Base-by-base conservation (phyloP, 2,113 vertebrate species). In the Xenopus borealis region DNA sequence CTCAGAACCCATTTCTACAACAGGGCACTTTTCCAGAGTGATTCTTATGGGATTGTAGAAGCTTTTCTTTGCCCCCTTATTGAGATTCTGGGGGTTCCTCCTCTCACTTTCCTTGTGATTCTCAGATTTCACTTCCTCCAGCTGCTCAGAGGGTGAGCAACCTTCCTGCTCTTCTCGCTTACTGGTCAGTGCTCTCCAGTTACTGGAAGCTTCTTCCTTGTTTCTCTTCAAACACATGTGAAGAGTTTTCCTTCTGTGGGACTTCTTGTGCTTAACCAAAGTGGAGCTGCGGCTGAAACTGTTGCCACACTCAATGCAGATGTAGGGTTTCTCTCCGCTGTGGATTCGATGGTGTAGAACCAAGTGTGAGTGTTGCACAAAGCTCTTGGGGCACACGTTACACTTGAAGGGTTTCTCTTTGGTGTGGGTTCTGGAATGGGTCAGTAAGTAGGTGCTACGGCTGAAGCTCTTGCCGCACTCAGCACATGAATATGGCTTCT, bases 401-500 rank as follows among this genome's bases (percentile, higher is more conserved):
- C 80, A 69, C 65, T 16, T 33, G 62, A 75, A 80, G 3, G 71
- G 52, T 45, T 84, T 85, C 72, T 84, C 84, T 70, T 79, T 79
- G 18, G 62, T 61, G 57, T 10, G 27, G 19, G 79, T 82, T 20
- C 82, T 79, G 52, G 20, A 33, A 27, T 30, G 79, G 0, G 64
- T 67, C 61, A 50, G 67, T 55, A 80, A 18, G 46, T 84, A 84
- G 4, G 80, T 81, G 68, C 83, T 81, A 27, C 74, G 72, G 16
- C 79, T 82, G 27, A 88, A 86, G 16, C 84, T 71, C 55, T 83
- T 81, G 46, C 83, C 82, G 63, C 85, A 88, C 2, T 85, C 83
- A 19, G 75, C 80, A 62, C 87, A 88, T 69, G 85, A 81, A 53
- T 86, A 89, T 18, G 87, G 86, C n/a, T 87, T 89, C 67, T 87